Conservation (phyloP, 2,888 invertebrate genomes). For the Eupithecia exiguata region DNA sequence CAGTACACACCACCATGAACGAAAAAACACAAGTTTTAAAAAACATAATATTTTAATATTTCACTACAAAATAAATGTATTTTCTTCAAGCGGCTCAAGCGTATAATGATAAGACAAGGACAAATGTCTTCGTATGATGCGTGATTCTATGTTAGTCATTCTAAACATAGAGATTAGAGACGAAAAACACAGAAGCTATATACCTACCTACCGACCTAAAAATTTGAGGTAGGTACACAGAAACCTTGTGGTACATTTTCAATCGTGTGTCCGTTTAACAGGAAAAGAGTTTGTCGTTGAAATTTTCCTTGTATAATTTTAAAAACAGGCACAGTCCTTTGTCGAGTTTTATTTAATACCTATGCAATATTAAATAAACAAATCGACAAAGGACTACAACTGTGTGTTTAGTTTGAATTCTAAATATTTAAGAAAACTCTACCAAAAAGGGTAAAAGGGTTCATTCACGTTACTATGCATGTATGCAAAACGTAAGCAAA, state of each 20-base stretch:
- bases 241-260: background rate
- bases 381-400: background rate
- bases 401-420: background rate
- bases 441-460: background rate
- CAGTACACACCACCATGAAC: slow-evolving; percentile 43
- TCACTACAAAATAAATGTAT: slow-evolving; percentile 10
- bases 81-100: slow-evolving; percentile 19
- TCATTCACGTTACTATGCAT: background rate
- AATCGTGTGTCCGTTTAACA: background rate
- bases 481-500: background rate
- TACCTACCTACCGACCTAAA: background rate
- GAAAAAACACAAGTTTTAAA: slow-evolving; percentile 45
- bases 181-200: background rate
- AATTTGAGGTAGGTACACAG: background rate
- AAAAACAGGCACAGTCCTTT: background rate
- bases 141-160: background rate
- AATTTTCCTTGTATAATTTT: background rate
- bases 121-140: slow-evolving; percentile 6
- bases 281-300: background rate
- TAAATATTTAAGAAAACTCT: background rate
- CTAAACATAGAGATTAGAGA: slow-evolving; percentile 1
- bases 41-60: slow-evolving; percentile 36
- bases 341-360: too few species aligned
- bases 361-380: too few species aligned
- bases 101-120: slow-evolving; percentile 22